Evolutionary conservation across 2,888 invertebrate genomes (phyloP), one percentile per base, ranked within the genome.

Genomic region (Cancer borealis): DNA sequence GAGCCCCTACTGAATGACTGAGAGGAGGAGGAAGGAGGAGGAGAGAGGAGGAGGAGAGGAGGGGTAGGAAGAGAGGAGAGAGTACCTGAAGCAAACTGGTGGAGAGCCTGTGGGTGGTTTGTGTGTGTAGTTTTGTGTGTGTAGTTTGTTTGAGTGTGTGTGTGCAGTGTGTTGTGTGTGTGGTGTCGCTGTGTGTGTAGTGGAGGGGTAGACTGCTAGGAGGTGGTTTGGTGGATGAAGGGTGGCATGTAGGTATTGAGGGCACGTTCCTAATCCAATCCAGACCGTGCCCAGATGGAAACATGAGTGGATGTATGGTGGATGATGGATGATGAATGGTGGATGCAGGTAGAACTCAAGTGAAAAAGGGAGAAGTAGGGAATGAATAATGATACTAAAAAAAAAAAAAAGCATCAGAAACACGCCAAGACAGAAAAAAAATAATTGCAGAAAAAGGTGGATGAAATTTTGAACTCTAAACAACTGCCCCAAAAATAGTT

Each of bases 11-110:
- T 73, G 73, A 73, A 73, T 73, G 73, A 73, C 73, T 73, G 73
- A 73, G 73, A n/a, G n/a, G 73, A n/a, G n/a, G 73, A 5, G n/a
- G n/a, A n/a, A 73, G 2, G 73, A 73, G 4, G 73, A 54, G 10
- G 54, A 73, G 73, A n/a, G 73, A 73, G 73, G 88, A 88, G 88
- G 45, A 88, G 88, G 46, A 88, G 88, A 66, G 66, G 66, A 66
- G 66, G n/a, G 3, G 66, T 0, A 66, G 66, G 66, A 73, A n/a
- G 73, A 73, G 73, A 46, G 39, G 39, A 73, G 17, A 39, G 73
- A 46, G 54, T 54, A 54, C 66, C 17, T n/a, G 47, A 73, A 46
- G 73, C 49, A 46, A 92, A 26, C 46, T 39, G 17, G 79, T 66
- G 79, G 26, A 10, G 12, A 30, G 79, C 30, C 30, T 26, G 30